Percentiles rank a stretch among this genome's conserved stretches.
Evolutionary conservation across 2,113 vertebrate genomes (phyloP).

Genomic region (Gopherus flavomarginatus): DNA sequence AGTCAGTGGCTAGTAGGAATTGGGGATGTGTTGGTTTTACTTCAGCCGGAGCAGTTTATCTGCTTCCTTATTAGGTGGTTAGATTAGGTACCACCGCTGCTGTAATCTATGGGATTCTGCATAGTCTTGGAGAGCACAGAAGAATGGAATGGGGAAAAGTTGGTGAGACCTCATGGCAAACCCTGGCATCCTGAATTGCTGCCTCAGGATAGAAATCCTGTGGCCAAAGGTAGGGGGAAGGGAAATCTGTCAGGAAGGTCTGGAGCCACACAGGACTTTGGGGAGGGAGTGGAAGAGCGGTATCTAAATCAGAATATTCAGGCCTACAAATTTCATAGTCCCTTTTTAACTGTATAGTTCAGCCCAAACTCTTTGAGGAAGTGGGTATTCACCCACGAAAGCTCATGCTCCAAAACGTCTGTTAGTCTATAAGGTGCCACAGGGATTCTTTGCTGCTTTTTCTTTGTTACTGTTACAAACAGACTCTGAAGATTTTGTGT

Average conservation of each 20-base stretch:
- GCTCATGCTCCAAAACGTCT: too few species aligned
- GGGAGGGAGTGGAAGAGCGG: slow-evolving; percentile 46
- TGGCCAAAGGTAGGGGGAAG: slow-evolving; percentile 33
- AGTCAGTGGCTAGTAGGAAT: background rate
- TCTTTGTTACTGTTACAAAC: slow-evolving; percentile 44
- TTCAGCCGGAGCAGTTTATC: slow-evolving; percentile 33
- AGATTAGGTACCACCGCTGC: slow-evolving; percentile 10
- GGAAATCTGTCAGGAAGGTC: slow-evolving; percentile 60
- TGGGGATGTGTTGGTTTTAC: background rate
- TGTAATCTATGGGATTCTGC: slow-evolving; percentile 11
- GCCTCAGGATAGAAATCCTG: slow-evolving; percentile 24
- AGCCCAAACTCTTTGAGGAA: slow-evolving; percentile 3
- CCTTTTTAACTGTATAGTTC: slow-evolving; percentile 25
- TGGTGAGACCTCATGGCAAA: slow-evolving; percentile 41
- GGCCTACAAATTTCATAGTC: slow-evolving; percentile 34
- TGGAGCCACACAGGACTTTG: slow-evolving; percentile 52
- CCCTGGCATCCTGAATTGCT: slow-evolving; percentile 33
- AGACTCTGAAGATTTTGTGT: slow-evolving; percentile 72
- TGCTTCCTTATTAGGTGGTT: background rate
- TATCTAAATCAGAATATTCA: slow-evolving; percentile 57
- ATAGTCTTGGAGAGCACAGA: background rate
- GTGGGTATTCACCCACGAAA: too few species aligned
- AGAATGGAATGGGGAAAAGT: background rate
- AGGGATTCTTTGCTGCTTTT: too few species aligned
- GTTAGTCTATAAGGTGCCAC: too few species aligned